Evolutionary conservation across 2,797 vertebrate species (phyloP).

Genomic region (Lateolabrax maculatus): DNA sequence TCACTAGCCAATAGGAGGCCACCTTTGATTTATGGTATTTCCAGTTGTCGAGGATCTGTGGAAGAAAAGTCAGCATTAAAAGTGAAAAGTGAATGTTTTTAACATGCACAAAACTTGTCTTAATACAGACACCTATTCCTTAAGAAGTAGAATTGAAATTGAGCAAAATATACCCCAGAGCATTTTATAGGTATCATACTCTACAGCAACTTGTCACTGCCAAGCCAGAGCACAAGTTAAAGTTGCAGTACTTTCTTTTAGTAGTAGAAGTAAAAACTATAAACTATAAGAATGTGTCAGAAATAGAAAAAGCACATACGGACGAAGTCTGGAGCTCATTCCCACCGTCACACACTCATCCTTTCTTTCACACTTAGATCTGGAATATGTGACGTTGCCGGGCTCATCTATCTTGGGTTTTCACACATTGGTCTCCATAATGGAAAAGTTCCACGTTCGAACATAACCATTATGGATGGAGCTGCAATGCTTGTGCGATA

Average conservation of each 20-base stretch:
- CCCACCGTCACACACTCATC: slow-evolving; percentile 9
- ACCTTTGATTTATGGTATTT: slow-evolving; percentile 98
- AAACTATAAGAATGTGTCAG: slow-evolving; percentile 12
- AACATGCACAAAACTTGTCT: slow-evolving; percentile 1
- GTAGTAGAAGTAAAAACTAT: background rate
- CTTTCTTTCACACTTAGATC: slow-evolving; percentile 31
- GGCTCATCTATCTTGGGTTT: slow-evolving; percentile 20
- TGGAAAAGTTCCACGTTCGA: slow-evolving; percentile 27
- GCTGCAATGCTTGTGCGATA: slow-evolving; percentile 15
- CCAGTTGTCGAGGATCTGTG: slow-evolving; percentile 97
- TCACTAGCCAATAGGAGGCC: slow-evolving; percentile 97
- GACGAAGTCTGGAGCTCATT: slow-evolving; percentile 42
- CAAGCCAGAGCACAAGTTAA: background rate
- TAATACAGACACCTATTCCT: slow-evolving; percentile 2
- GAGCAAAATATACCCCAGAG: background rate
- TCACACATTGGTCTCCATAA: slow-evolving; percentile 18
- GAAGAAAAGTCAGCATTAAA: slow-evolving; percentile 19
- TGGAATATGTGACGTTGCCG: slow-evolving; percentile 19
- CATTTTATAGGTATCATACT: background rate
- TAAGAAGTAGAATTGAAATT: background rate
- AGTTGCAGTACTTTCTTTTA: background rate
- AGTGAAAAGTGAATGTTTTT: background rate
- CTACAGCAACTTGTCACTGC: slow-evolving; percentile 36
- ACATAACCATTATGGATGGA: slow-evolving; percentile 7
- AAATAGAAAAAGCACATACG: background rate